Conservation (phyloP, 2,797 vertebrate genomes). For the Acanthurus tractus region DNA sequence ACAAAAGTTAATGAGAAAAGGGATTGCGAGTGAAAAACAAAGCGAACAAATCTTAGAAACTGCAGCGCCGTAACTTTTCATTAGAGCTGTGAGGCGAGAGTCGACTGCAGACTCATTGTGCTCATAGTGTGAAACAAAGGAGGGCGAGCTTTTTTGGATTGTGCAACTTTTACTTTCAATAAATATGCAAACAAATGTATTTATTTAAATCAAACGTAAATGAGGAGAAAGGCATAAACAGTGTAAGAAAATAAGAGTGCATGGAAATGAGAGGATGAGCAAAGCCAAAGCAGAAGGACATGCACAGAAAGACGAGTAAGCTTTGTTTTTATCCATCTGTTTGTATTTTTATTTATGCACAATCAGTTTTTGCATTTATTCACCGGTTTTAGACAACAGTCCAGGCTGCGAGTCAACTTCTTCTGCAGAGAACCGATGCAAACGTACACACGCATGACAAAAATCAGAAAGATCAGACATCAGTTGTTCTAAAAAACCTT, state of each 20-base stretch:
- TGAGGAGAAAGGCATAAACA: neutral
- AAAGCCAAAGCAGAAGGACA: too few relatives aligned
- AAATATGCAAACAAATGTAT: neutral
- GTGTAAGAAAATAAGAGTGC: too few relatives aligned
- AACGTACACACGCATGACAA: too few relatives aligned
- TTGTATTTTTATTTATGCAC: neutral
- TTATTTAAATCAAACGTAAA: neutral
- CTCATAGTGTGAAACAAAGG: neutral
- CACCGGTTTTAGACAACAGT: too few relatives aligned
- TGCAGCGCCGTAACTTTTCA: constrained; percentile 20
- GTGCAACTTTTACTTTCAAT: neutral
- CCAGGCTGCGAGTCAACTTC: too few relatives aligned
- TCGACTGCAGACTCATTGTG: constrained; percentile 4
- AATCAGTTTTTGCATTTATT: too few relatives aligned
- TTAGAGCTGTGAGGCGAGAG: neutral
- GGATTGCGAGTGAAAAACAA: neutral
- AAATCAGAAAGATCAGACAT: too few relatives aligned
- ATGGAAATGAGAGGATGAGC: too few relatives aligned
- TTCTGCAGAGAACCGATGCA: too few relatives aligned
- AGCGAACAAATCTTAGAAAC: neutral
- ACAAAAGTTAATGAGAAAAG: constrained; percentile 13
- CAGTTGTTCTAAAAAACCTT: too few relatives aligned
- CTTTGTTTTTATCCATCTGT: too few relatives aligned
- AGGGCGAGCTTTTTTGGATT: neutral
- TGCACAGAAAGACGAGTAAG: too few relatives aligned